Base-by-base conservation (phyloP, 2,797 vertebrate species). In the Jordanella pulchra region DNA sequence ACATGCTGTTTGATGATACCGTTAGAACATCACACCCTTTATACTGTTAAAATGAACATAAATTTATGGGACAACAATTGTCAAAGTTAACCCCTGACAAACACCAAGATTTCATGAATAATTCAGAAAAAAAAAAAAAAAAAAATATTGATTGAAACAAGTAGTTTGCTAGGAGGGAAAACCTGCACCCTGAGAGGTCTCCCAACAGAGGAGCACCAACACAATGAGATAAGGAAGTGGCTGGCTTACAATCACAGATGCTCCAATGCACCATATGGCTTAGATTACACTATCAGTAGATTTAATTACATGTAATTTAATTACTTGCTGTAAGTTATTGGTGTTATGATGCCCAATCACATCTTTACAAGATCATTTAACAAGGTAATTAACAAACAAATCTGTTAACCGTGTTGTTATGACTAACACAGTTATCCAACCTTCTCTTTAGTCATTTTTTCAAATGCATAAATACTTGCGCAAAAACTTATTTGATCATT, bases 101-200 rank as follows among this genome's bases (percentile, higher is more conserved):
- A 68, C 67, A 66, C 65, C 58, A 69, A 71, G 53, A 23, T 64
- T 47, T 74, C 81, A 78, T 35, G 79, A 86, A 21, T 42, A n/a
- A 39, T 14, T 25, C 4, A 3, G 82, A 85, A 84, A 86, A 53
- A 48, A 65, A 58, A 53, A 74, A 50, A 69, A 75, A 76, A 83
- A 61, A 79, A 81, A 81, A 81, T 77, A 76, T 68, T 81, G 80
- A 89, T 84, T 81, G 78, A 89, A 84, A 86, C 75, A 11, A 30
- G 27, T 68, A 21, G 69, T 54, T 55, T 83, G 35, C 35, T 39
- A 7, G 85, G 83, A 84, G 84, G 83, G 67, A 60, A 78, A 73
- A 84, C 63, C 76, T 90, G 86, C 75, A 87, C 76, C 87, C 84
- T 69, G 89, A 75, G 86, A 80, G 81, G 73, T 77, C 72, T 86